Evolutionary conservation across 1,140 invertebrate genomes (phyloP).

Genomic region (Drosophila melanogaster): Release_6_plus_ISO1_MT NT_033779.5:4631001-4631500

Average conservation of each 20-base stretch:
- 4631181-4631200: slow-evolving; percentile 7
- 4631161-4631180: slow-evolving; percentile 48
- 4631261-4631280: slow-evolving; percentile 27
- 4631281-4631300: slow-evolving; percentile 26
- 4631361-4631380: slow-evolving; percentile 76
- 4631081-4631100: slow-evolving; percentile 29
- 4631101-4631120: slow-evolving; percentile 61
- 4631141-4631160: slow-evolving; percentile 68
- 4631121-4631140: slow-evolving; percentile 68
- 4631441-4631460: slow-evolving; percentile 46
- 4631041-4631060: not conserved
- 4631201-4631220: not conserved
- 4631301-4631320: slow-evolving; percentile 49
- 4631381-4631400: slow-evolving; percentile 24
- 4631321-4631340: slow-evolving; percentile 38
- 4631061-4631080: slow-evolving; percentile 7
- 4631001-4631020: too few species aligned
- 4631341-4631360: slow-evolving; percentile 36
- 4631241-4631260: slow-evolving; percentile 8
- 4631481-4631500: slow-evolving; percentile 56
- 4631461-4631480: slow-evolving; percentile 54
- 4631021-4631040: not conserved
- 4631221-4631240: slow-evolving; percentile 60
- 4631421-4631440: slow-evolving; percentile 56
- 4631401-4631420: slow-evolving; percentile 12